These are phyloP conservation scores for Wiebesia pumilae DNA, from an alignment of 1,140 invertebrate genomes.

Conservation along the genomic window DNA sequence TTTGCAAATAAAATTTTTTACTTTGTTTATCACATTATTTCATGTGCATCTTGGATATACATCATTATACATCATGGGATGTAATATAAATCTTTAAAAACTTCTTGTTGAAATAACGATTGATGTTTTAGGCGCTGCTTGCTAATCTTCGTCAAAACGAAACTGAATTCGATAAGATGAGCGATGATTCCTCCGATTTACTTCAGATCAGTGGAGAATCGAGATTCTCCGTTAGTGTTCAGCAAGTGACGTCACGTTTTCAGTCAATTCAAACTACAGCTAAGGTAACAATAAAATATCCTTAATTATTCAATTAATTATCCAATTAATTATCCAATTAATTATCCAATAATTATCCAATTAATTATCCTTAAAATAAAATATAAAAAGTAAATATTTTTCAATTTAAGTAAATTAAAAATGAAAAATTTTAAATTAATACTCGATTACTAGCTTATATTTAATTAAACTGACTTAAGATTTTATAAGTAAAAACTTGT, in stretches of 20 bases:
- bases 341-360: too few species aligned
- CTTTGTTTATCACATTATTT: constrained; percentile 1
- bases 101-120: constrained; percentile 9
- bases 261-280: constrained; percentile 92
- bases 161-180: constrained; percentile 90
- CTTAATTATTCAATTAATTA: too few species aligned
- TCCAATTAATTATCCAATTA: too few species aligned
- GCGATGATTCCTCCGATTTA: constrained; percentile 90
- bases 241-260: constrained; percentile 93
- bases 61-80: constrained; percentile 12
- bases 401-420: too few species aligned
- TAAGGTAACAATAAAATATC: constrained; percentile 80
- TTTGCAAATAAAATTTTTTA: constrained; percentile 2
- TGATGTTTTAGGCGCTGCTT: constrained; percentile 81
- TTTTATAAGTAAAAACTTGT: too few species aligned
- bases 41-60: constrained; percentile 47
- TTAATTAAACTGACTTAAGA: too few species aligned
- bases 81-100: not conserved
- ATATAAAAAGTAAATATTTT: too few species aligned
- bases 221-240: constrained; percentile 91
- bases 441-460: too few species aligned
- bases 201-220: constrained; percentile 91
- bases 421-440: too few species aligned
- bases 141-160: constrained; percentile 87
- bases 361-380: too few species aligned